phyloP scores from a whole-genome alignment of 2,797 vertebrate genomes.

The Sebastes minor region DNA sequence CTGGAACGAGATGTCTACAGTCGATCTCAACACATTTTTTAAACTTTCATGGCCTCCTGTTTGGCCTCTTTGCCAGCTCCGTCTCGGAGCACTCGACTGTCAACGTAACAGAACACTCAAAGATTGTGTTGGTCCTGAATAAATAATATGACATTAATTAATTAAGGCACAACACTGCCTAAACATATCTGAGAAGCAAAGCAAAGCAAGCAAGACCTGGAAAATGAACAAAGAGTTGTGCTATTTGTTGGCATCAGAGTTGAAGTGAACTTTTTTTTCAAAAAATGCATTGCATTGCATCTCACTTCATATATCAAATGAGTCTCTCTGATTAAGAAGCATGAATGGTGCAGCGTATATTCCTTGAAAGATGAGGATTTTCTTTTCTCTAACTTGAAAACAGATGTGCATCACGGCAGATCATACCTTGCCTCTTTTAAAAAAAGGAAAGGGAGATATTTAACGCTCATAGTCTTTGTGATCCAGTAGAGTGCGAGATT shows the following conservation, averaged over 20 bases:
- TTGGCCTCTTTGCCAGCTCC: slow-evolving; percentile 31
- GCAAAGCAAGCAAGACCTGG: slow-evolving; percentile 24
- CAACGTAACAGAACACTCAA: slow-evolving; percentile 55
- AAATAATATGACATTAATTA: slow-evolving; percentile 67
- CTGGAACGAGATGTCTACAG: slow-evolving; percentile 55
- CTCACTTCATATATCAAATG: slow-evolving; percentile 58
- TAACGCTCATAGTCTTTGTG: slow-evolving; percentile 77
- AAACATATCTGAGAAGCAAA: slow-evolving; percentile 42
- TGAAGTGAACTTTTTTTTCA: neutral
- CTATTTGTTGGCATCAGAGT: slow-evolving; percentile 35
- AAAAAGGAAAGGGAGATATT: slow-evolving; percentile 73
- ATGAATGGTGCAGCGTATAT: slow-evolving; percentile 27
- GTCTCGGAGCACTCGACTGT: slow-evolving; percentile 25
- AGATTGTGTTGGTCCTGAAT: slow-evolving; percentile 65
- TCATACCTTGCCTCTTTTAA: slow-evolving; percentile 80
- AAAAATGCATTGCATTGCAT: slow-evolving; percentile 26
- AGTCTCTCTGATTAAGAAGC: slow-evolving; percentile 38
- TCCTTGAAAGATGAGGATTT: slow-evolving; percentile 31
- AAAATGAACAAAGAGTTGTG: slow-evolving; percentile 34
- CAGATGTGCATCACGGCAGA: slow-evolving; percentile 87
- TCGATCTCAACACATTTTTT: slow-evolving; percentile 54
- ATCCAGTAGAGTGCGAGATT: slow-evolving; percentile 83
- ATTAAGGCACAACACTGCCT: slow-evolving; percentile 46
- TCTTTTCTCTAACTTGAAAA: slow-evolving; percentile 65
- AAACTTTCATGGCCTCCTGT: slow-evolving; percentile 63